phyloP scores from a whole-genome alignment of 2,797 vertebrate genomes.

The Fundulus diaphanus region DNA sequence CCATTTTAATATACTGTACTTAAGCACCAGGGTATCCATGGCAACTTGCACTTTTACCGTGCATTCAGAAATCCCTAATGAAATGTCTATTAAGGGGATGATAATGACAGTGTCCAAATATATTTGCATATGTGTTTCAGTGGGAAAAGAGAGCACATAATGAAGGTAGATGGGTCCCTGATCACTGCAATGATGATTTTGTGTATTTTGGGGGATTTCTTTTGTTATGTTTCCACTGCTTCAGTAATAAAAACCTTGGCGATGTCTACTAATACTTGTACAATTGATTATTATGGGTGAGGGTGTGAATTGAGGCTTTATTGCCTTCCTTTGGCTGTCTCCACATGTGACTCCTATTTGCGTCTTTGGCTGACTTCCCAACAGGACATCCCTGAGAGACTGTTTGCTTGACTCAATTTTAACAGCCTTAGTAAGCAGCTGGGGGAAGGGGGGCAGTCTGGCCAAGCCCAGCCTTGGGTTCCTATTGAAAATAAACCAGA shows the following conservation, averaged over 20 bases:
- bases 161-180: constrained; percentile 28
- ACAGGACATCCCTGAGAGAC: constrained; percentile 85
- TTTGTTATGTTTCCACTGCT: neutral
- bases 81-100: constrained; percentile 85
- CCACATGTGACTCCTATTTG: constrained; percentile 82
- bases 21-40: constrained; percentile 83
- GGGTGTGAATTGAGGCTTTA: constrained; percentile 63
- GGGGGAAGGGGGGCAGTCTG: constrained; percentile 15
- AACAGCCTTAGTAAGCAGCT: constrained; percentile 76
- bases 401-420: constrained; percentile 83
- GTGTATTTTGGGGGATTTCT: constrained; percentile 40
- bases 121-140: constrained; percentile 82
- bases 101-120: constrained; percentile 84
- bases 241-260: constrained; percentile 34
- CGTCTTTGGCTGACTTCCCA: constrained; percentile 77
- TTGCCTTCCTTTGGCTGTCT: constrained; percentile 65
- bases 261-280: constrained; percentile 23
- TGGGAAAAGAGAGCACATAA: constrained; percentile 27
- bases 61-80: constrained; percentile 82
- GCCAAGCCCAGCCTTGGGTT: constrained; percentile 57
- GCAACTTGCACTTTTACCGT: constrained; percentile 78
- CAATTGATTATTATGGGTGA: constrained; percentile 18
- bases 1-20: constrained; percentile 83
- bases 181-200: constrained; percentile 48
- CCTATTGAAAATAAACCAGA: constrained; percentile 81